Percentiles rank a stretch among this genome's conserved stretches.
These are phyloP conservation scores for Eulemur albifrons DNA, from an alignment of 2,797 vertebrate genomes.

Conservation along the genomic window DNA sequence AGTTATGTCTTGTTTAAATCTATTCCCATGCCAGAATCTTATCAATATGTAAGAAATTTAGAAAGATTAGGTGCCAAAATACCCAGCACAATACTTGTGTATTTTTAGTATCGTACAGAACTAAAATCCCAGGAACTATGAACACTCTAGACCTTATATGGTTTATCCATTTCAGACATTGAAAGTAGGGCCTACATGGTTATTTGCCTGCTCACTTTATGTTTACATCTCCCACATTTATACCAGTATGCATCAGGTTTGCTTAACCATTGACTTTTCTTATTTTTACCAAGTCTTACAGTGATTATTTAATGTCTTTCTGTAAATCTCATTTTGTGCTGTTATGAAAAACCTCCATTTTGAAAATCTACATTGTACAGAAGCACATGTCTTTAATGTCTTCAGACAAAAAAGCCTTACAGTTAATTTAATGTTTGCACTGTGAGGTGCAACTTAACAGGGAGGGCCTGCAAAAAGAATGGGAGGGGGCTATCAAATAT, in stretches of 20 bases:
- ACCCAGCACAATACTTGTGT: constrained; percentile 79
- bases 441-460: constrained; percentile 85
- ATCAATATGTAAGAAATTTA: constrained; percentile 75
- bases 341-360: constrained; percentile 79
- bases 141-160: constrained; percentile 78
- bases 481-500: constrained; percentile 89
- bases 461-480: constrained; percentile 85
- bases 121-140: constrained; percentile 79
- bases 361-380: constrained; percentile 82
- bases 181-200: constrained; percentile 75
- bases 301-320: constrained; percentile 75
- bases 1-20: constrained; percentile 72
- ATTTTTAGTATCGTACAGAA: constrained; percentile 75
- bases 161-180: constrained; percentile 79
- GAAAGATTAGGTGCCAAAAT: constrained; percentile 87
- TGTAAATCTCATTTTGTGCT: constrained; percentile 70
- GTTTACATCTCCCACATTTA: constrained; percentile 85
- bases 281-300: constrained; percentile 74
- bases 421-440: constrained; percentile 89
- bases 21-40: constrained; percentile 78
- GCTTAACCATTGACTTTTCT: constrained; percentile 65
- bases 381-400: constrained; percentile 89
- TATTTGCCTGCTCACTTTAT: constrained; percentile 83
- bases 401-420: constrained; percentile 95
- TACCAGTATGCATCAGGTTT: constrained; percentile 83